Base-by-base conservation (phyloP, 2,888 invertebrate genomes). In the Drosophila suboccidentalis region DNA sequence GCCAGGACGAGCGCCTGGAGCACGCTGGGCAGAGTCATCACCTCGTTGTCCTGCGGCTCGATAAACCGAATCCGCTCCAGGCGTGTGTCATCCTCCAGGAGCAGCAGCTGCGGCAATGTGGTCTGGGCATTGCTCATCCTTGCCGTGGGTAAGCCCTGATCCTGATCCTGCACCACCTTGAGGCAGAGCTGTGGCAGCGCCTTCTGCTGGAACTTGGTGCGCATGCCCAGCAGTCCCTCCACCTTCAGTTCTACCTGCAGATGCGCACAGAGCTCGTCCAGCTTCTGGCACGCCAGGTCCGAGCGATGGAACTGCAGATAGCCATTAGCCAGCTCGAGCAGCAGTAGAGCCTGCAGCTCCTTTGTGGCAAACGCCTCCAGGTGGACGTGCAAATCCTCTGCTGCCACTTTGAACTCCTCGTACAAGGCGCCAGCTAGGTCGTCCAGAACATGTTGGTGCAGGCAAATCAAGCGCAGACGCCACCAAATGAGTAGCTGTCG, bases 191-290 rank as follows among this genome's bases (percentile, higher is more conserved):
- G 99, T 0, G 99, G 95, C 50, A 97, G 92, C 36, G 96, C 94
- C 46, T 95, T 95, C 80, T 95, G 94, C 92, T 99, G 99, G 91
- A 95, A 98, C 86, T 96, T 96, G 9, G 99, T 99, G 72, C 99
- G 94, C 91, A 97, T 96, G 0, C 99, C 99, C 78, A 99, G 93
- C 38, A 96, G 43, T 26, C 96, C 96, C 91, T 94, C 95, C 4
- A 98, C 94, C 81, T 95, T 94, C 44, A 97, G 93, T 47, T 94
- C 94, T 44, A 98, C 92, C 5, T 95, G 95, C 32, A 96, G 93
- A 43, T 95, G 91, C 46, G 94, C 93, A 75, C 94, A 94, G 0
- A 97, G 96, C 49, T 93, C 93, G 6, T 94, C 92, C 59, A 98
- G 93, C 87, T 96, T 94, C 69, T 95, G 94, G 59, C 96, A 95